These are phyloP conservation scores for Pelecanoides urinatrix DNA, from an alignment of 2,113 vertebrate species.

Conservation along the genomic window DNA sequence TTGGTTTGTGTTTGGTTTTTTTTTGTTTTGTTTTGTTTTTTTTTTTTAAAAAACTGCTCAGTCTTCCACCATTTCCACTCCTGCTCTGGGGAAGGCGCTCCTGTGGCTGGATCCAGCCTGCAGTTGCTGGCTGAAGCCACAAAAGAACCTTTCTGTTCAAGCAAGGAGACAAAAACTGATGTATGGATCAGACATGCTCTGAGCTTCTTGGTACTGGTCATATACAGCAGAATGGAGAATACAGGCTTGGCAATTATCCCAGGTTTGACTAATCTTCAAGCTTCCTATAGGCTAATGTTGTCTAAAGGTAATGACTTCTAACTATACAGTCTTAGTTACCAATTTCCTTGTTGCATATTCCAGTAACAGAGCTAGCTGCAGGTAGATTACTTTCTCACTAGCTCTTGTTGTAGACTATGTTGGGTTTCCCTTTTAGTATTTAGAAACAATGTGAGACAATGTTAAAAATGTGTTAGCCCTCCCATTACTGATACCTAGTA, in stretches of 20 bases:
- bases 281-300: background rate
- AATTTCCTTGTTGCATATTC: background rate
- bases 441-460: background rate
- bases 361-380: background rate
- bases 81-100: background rate
- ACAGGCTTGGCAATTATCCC: background rate
- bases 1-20: background rate
- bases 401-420: background rate
- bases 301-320: background rate
- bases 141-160: background rate
- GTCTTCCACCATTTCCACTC: background rate
- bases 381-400: background rate
- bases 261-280: background rate
- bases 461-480: background rate
- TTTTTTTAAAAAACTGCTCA: background rate
- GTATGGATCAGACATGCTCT: background rate
- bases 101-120: background rate
- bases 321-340: background rate
- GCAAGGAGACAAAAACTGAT: background rate
- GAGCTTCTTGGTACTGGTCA: background rate
- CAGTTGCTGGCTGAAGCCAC: background rate
- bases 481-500: background rate
- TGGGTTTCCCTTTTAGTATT: background rate
- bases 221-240: background rate
- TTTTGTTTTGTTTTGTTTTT: background rate